These are phyloP conservation scores for Leucophenga montana DNA, from an alignment of 2,888 invertebrate species.

Conservation along the genomic window DNA sequence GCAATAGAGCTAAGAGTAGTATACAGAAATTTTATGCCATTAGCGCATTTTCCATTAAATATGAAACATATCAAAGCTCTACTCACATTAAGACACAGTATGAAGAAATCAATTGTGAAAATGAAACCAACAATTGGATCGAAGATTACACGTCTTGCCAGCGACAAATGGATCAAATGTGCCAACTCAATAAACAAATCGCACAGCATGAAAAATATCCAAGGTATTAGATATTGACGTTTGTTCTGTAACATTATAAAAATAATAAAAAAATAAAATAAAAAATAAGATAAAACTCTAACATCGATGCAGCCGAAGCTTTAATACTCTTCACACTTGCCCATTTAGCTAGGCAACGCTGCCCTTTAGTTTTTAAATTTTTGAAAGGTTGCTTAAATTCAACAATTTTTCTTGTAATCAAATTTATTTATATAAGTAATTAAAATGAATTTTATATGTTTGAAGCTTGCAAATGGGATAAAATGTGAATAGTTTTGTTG, in stretches of 20 bases:
- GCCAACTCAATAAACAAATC: constrained; percentile 80
- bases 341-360: too few species aligned
- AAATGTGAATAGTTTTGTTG: too few species aligned
- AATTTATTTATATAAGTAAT: too few species aligned
- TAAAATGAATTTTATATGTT: too few species aligned
- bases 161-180: constrained; percentile 80
- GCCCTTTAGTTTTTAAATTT: too few species aligned
- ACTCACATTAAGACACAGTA: constrained; percentile 84
- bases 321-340: too few species aligned
- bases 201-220: constrained; percentile 80
- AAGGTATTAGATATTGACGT: constrained; percentile 81
- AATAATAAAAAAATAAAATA: constrained; percentile 30
- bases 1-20: constrained; percentile 80
- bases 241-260: constrained; percentile 77
- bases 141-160: constrained; percentile 80
- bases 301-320: too few species aligned
- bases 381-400: too few species aligned
- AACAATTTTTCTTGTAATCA: too few species aligned
- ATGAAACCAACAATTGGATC: constrained; percentile 84
- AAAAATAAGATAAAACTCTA: too few species aligned
- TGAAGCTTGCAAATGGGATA: too few species aligned
- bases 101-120: constrained; percentile 85
- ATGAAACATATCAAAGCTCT: not conserved
- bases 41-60: not conserved
- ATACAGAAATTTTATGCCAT: not conserved